These are phyloP conservation scores for Drymodes brunneopygia DNA, from an alignment of 2,113 vertebrate genomes.

Conservation along the genomic window DNA sequence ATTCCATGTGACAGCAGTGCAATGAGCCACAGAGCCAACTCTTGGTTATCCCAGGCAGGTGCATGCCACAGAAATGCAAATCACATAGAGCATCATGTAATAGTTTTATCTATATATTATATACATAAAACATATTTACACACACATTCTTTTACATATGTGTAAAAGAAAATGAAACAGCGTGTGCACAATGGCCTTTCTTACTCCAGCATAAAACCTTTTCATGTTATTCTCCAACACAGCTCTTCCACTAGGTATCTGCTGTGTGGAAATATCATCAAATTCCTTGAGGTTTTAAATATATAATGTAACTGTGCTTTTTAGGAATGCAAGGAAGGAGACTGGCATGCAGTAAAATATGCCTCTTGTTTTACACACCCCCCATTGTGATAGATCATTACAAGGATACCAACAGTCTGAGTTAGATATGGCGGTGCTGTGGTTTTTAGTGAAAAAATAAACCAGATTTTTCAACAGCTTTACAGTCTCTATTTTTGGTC, in stretches of 20 bases:
- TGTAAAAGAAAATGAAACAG: not conserved
- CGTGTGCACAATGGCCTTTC: not conserved
- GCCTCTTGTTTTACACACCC: not conserved
- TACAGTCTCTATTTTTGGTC: not conserved
- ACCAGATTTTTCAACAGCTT: not conserved
- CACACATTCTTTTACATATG: not conserved
- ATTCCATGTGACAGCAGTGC: not conserved
- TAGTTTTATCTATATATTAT: not conserved
- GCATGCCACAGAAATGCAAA: not conserved
- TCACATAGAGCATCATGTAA: not conserved
- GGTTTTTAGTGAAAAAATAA: not conserved
- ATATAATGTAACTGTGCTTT: not conserved
- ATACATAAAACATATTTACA: not conserved
- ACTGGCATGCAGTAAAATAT: not conserved
- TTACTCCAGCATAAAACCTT: not conserved
- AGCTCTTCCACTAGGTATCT: not conserved
- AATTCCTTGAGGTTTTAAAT: conserved; percentile 19
- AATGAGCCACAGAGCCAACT: not conserved
- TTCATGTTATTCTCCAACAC: not conserved
- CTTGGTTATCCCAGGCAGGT: not conserved
- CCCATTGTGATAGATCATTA: not conserved
- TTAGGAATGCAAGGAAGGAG: not conserved
- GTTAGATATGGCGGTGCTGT: not conserved
- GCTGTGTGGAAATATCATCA: not conserved
- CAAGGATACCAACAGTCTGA: not conserved